phyloP scores from a whole-genome alignment of 2,888 invertebrate species.

The Apodemia duryi region DNA sequence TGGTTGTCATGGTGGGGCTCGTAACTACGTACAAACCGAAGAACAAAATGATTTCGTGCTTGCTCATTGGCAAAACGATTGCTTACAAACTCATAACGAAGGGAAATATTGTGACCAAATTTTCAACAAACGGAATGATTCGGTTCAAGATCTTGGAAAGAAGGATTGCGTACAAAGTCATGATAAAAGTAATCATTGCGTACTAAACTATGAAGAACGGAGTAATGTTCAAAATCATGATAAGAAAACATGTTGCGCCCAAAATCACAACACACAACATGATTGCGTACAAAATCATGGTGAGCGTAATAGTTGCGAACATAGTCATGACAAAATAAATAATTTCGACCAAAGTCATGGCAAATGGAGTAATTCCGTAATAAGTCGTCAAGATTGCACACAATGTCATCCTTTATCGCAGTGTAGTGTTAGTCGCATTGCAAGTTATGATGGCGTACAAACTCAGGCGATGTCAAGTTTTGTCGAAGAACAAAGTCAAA shows the following conservation, averaged over 20 bases:
- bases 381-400: neutral
- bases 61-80: slow-evolving; percentile 2
- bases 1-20: slow-evolving; percentile 31
- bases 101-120: neutral
- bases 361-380: neutral
- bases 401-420: neutral
- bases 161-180: neutral
- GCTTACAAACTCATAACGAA: neutral
- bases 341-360: neutral
- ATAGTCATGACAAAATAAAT: neutral
- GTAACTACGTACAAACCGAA: slow-evolving; percentile 15
- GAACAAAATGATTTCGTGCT: slow-evolving; percentile 11
- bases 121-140: neutral
- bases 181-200: neutral
- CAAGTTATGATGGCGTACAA: neutral
- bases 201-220: neutral
- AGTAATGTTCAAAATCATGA: too few relatives aligned
- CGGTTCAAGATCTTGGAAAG: neutral
- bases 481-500: neutral
- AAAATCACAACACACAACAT: neutral
- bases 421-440: neutral
- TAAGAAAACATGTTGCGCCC: neutral
- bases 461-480: slow-evolving; percentile 2
- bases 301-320: neutral
- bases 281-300: slow-evolving; percentile 1